Percentiles rank a stretch among this genome's conserved stretches.
These are phyloP conservation scores for Mionectes olivaceus DNA, from an alignment of 2,797 vertebrate genomes.

Conservation along the genomic window DNA sequence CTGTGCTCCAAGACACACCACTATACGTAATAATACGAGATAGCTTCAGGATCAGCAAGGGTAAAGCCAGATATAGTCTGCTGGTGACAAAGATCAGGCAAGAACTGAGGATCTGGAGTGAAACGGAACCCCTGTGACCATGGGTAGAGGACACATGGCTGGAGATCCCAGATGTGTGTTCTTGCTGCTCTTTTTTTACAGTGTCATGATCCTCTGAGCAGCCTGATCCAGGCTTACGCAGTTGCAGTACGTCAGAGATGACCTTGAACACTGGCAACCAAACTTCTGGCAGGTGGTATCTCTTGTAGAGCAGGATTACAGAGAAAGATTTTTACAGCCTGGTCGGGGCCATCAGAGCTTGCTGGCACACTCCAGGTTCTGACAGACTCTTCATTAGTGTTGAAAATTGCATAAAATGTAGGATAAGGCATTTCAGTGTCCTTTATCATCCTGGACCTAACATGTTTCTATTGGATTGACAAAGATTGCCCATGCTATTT, in stretches of 20 bases:
- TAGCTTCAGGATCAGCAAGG: not conserved
- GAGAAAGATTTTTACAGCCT: not conserved
- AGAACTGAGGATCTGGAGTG: not conserved
- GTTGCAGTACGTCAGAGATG: not conserved
- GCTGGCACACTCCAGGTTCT: accelerated
- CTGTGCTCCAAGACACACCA: not conserved
- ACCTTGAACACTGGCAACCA: not conserved
- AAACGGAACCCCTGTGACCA: not conserved
- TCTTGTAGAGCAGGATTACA: not conserved
- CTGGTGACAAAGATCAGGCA: not conserved
- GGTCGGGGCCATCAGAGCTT: not conserved
- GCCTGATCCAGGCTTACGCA: not conserved
- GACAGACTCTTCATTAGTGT: not conserved
- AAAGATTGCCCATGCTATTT: not conserved
- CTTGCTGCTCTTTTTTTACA: not conserved
- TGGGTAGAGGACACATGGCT: not conserved
- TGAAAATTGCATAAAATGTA: not conserved
- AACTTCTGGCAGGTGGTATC: not conserved
- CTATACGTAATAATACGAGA: not conserved
- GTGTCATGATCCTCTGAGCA: accelerated
- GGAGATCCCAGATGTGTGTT: not conserved
- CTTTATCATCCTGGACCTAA: not conserved
- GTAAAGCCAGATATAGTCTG: not conserved
- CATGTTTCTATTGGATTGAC: not conserved
- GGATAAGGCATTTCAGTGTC: not conserved